Conservation (phyloP, 2,113 vertebrate genomes). For the Xiphophorus couchianus region DNA sequence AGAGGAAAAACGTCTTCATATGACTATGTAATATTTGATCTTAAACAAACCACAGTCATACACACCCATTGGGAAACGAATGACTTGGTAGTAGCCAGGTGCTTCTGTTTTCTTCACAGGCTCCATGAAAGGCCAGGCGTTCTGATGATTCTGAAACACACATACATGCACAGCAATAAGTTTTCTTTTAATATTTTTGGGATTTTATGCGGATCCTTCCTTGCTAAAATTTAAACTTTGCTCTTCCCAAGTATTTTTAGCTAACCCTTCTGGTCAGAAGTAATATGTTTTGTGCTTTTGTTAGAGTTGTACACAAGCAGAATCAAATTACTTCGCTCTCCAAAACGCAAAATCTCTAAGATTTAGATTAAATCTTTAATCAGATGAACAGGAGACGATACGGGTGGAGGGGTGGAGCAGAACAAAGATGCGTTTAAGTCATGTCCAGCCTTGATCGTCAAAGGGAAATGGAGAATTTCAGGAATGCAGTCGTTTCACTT, state of each 20-base stretch:
- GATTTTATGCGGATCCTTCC: too few relatives aligned
- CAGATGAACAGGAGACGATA: background rate
- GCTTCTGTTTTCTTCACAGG: constrained; percentile 99
- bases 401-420: background rate
- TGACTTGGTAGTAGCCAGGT: constrained; percentile 99
- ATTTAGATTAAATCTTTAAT: background rate
- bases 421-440: background rate
- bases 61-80: constrained; percentile 99
- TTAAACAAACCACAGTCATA: background rate
- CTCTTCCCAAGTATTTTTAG: too few relatives aligned
- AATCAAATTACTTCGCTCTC: background rate
- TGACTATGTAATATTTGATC: background rate
- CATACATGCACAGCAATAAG: too few relatives aligned
- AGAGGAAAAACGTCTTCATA: background rate
- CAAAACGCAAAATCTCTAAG: background rate
- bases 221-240: too few relatives aligned
- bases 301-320: background rate
- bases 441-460: too few relatives aligned
- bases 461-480: background rate
- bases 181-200: background rate
- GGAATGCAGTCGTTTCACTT: too few relatives aligned
- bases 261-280: background rate
- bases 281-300: background rate
- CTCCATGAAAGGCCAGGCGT: constrained; percentile 99
- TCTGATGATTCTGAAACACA: constrained; percentile 92